Percentiles rank a stretch among this genome's conserved stretches.
phyloP scores from a whole-genome alignment of 2,113 vertebrate genomes.

The Poeciliopsis turrubarensis region DNA sequence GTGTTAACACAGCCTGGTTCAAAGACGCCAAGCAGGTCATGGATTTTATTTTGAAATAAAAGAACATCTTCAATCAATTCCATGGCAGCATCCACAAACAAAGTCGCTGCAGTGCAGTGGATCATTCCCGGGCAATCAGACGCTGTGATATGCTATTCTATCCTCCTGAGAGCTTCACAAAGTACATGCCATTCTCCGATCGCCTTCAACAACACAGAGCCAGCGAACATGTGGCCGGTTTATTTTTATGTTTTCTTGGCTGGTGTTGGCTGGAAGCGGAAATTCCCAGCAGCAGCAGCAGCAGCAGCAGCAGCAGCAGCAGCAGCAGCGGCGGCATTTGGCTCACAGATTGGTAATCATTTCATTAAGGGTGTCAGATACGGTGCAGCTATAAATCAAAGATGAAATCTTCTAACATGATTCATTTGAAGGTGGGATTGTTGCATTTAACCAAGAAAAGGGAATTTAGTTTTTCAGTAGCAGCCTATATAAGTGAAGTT shows the following conservation, averaged over 20 bases:
- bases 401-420: slow-evolving; percentile 1
- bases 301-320: slow-evolving; percentile 46
- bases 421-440: neutral
- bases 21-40: neutral
- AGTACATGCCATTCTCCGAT: slow-evolving; percentile 61
- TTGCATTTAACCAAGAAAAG: neutral
- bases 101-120: neutral
- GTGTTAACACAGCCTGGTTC: neutral
- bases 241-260: slow-evolving; percentile 48
- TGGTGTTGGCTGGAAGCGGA: slow-evolving; percentile 63
- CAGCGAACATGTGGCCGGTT: slow-evolving; percentile 61
- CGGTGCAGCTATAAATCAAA: slow-evolving; percentile 3
- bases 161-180: slow-evolving; percentile 34
- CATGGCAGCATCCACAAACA: no score
- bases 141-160: slow-evolving; percentile 24
- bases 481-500: neutral
- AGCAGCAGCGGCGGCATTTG: slow-evolving; percentile 41
- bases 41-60: slow-evolving; percentile 1
- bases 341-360: slow-evolving; percentile 42
- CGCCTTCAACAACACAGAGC: slow-evolving; percentile 16
- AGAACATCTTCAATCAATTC: no score
- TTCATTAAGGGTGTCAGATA: slow-evolving; percentile 26
- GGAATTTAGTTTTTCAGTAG: neutral
- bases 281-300: slow-evolving; percentile 67
- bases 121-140: neutral